These are phyloP conservation scores for Sarcoramphus papa DNA, from an alignment of 2,797 vertebrate species.

Conservation along the genomic window DNA sequence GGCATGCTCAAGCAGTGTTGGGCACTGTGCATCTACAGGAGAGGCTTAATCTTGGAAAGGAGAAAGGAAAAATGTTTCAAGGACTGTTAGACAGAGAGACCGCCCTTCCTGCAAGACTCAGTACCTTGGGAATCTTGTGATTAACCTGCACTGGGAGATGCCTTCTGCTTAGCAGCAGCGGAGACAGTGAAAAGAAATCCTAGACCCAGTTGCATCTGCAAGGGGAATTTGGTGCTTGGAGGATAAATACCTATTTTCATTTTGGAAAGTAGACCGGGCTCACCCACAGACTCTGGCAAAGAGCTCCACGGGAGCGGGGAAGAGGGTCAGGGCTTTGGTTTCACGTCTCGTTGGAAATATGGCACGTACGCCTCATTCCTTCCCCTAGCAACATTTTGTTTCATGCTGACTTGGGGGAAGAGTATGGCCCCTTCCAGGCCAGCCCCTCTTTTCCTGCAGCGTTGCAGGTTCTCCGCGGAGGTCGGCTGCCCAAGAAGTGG, in stretches of 20 bases:
- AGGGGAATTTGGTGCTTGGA: not conserved
- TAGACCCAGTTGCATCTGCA: not conserved
- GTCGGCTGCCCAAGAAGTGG: not conserved
- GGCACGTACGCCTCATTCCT: not conserved
- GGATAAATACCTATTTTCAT: not conserved
- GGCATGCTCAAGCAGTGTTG: not conserved
- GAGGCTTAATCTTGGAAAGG: not conserved
- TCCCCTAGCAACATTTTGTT: not conserved
- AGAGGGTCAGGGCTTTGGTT: not conserved
- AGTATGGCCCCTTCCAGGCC: not conserved
- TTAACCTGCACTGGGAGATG: not conserved
- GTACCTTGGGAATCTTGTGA: not conserved
- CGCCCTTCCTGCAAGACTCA: not conserved
- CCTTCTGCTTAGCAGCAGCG: not conserved
- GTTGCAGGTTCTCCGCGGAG: not conserved
- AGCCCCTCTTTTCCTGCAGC: not conserved
- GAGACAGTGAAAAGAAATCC: not conserved
- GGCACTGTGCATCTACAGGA: not conserved
- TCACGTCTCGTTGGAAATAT: not conserved
- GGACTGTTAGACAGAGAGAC: not conserved
- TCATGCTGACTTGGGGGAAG: not conserved
- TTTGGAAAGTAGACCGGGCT: not conserved
- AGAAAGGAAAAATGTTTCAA: not conserved
- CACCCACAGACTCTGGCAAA: not conserved
- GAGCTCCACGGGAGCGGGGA: not conserved